Percentiles rank a stretch among this genome's conserved stretches.
These are phyloP conservation scores for Athripsodes cinereus DNA, from an alignment of 2,888 invertebrate species.

Conservation along the genomic window DNA sequence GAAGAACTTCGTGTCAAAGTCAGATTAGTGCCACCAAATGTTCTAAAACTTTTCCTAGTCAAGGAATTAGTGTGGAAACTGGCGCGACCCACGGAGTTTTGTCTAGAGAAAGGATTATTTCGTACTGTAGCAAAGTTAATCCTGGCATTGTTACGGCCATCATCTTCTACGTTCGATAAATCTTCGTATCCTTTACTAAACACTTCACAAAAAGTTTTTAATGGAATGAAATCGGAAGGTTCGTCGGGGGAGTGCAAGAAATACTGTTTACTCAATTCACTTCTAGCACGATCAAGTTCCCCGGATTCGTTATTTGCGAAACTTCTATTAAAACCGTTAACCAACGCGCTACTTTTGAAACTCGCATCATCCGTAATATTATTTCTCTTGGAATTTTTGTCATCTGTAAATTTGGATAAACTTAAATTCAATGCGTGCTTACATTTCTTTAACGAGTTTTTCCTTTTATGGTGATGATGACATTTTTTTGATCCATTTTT, in stretches of 20 bases:
- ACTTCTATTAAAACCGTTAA: conserved; percentile 23
- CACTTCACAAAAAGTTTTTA: conserved; percentile 39
- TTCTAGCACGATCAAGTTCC: conserved; percentile 29
- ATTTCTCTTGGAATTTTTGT: conserved; percentile 19
- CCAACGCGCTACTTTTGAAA: conserved; percentile 23
- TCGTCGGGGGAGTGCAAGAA: conserved; percentile 30
- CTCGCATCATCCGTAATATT: conserved; percentile 12
- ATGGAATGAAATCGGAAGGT: conserved; percentile 40
- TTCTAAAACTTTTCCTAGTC: conserved; percentile 32
- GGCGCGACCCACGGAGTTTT: conserved; percentile 22
- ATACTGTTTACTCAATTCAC: conserved; percentile 20
- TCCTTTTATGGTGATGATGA: conserved; percentile 24
- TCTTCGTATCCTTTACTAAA: conserved; percentile 29
- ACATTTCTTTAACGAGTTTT: conserved; percentile 26
- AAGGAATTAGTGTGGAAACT: conserved; percentile 46
- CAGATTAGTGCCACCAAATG: conserved; percentile 28
- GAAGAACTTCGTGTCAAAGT: conserved; percentile 62
- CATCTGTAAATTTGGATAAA: conserved; percentile 23
- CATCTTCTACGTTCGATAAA: conserved; percentile 24
- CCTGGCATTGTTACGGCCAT: conserved; percentile 30
- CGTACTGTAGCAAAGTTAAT: conserved; percentile 45
- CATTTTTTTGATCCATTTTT: conserved; percentile 20
- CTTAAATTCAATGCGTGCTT: conserved; percentile 26
- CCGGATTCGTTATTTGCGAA: conserved; percentile 25
- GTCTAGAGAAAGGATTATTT: conserved; percentile 41